Base-by-base conservation (phyloP, 2,797 vertebrate species). In the Gastrophryne carolinensis region DNA sequence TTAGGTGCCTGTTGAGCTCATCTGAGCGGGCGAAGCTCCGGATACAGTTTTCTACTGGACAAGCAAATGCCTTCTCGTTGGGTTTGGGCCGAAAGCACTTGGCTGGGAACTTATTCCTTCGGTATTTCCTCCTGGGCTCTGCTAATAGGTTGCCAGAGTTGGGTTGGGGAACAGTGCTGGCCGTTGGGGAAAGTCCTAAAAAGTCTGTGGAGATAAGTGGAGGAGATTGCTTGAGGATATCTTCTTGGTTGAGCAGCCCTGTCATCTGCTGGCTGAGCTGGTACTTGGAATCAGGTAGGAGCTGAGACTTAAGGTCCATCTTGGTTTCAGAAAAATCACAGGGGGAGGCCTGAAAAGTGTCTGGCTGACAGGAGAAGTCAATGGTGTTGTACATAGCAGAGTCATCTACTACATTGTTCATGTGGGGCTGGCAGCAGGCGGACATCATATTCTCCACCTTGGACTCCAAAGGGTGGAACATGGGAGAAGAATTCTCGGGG, bases 1-100 rank as follows among this genome's bases (percentile, higher is more conserved):
- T 95, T 81, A 98, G 94, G 91, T 98, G 97, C 77, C 96, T 84
- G 87, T 98, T 98, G 81, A 98, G 95, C 88, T 98, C 96, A n/a
- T 99, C 97, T 0, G 97, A 98, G 79, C 97, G 91, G 3, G 97
- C 98, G 75, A 99, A 99, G 85, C 96, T 96, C 34, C 97, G 88
- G 83, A 98, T 88, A 81, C 97, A 99, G 89, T 89, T 97, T 80
- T 97, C 95, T 88, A 98, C 96, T 0, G 96, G 97, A 89, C 97
- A 99, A 35, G 95, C 92, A 26, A 99, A 99, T 61, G 97, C 95
- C 72, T 98, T 99, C 89, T 98, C 95, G 4, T 98, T 97, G 79
- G 96, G 88, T 27, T 90, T 91, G 0, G 96, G 94, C 58, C 95
- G 95, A 81, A 93, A 94, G 54, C 95, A 92, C 65, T 95, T 89